Evolutionary conservation across 2,113 vertebrate species (phyloP).

Genomic region (Coregonus clupeaformis): DNA sequence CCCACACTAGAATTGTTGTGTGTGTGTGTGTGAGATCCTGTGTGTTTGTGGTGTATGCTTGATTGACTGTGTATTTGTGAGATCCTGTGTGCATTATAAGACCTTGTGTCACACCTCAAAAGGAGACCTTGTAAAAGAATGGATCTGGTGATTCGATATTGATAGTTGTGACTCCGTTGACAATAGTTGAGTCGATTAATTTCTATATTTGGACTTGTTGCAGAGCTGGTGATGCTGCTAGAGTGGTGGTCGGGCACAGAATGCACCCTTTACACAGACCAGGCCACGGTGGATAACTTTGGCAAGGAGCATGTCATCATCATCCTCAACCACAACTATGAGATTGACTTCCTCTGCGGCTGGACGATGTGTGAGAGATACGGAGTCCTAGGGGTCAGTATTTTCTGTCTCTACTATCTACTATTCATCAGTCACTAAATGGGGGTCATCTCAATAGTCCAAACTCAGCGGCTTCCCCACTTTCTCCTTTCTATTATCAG

Average conservation of each 20-base stretch:
- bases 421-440: not conserved
- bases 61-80: not conserved
- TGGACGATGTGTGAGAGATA: conserved; percentile 98
- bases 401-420: not conserved
- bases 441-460: no score
- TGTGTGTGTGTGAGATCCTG: not conserved
- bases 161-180: no score
- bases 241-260: conserved; percentile 98
- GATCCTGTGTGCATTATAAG: not conserved
- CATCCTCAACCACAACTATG: conserved; percentile 98
- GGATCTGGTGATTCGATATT: no score
- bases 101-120: no score
- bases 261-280: conserved; percentile 91
- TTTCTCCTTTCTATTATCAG: not conserved
- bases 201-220: not conserved
- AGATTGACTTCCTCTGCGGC: conserved; percentile 97
- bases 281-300: conserved; percentile 83
- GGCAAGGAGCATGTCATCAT: conserved; percentile 94
- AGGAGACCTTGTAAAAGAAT: no score
- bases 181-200: not conserved
- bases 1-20: not conserved
- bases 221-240: conserved; percentile 96
- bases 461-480: no score
- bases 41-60: not conserved
- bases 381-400: conserved; percentile 90